A percentile compares a stretch with the other conserved stretches of the same genome.
Evolutionary conservation across 2,888 invertebrate species (phyloP).

Genomic region (Rotaria socialis): DNA sequence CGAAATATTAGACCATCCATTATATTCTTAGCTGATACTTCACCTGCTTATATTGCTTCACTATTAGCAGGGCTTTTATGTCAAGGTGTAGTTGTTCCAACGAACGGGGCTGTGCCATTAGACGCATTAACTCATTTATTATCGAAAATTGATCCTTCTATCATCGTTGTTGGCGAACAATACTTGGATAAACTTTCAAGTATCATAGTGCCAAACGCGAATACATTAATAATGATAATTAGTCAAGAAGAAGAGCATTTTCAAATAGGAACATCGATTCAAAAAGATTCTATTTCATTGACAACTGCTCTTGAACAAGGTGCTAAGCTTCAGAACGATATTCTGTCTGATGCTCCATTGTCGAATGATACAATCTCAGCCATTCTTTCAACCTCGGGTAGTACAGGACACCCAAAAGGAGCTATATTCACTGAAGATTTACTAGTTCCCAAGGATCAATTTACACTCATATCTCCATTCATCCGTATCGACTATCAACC

Average conservation of each 20-base stretch:
- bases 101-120: background rate
- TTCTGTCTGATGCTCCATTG: background rate
- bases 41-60: constrained; percentile 7
- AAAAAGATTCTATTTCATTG: background rate
- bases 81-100: background rate
- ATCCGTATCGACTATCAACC: constrained; percentile 19
- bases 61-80: background rate
- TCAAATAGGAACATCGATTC: background rate
- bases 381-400: background rate
- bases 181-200: background rate
- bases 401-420: constrained; percentile 21
- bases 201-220: background rate
- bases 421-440: constrained; percentile 6
- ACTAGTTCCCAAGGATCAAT: background rate
- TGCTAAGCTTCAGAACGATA: background rate
- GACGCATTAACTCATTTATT: background rate
- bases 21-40: background rate
- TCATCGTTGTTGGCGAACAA: background rate
- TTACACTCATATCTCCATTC: background rate
- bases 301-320: background rate
- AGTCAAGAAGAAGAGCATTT: background rate
- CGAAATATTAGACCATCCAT: background rate
- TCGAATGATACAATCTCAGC: background rate
- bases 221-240: background rate
- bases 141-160: background rate